Conservation (phyloP, 2,888 invertebrate species). For the Eulithis prunata region DNA sequence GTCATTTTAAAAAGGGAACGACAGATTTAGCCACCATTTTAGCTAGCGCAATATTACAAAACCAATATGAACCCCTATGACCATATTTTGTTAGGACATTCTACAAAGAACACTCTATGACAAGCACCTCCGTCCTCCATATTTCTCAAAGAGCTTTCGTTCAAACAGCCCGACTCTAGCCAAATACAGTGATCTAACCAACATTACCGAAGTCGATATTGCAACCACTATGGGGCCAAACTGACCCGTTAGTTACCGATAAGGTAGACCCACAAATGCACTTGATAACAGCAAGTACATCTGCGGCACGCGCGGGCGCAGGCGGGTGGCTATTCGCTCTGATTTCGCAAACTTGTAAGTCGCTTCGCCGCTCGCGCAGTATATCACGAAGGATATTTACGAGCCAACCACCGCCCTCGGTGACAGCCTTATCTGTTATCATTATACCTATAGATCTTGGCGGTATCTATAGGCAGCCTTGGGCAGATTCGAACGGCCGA, state of each 20-base stretch:
- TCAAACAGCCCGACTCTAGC: no score
- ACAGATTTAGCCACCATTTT: no score
- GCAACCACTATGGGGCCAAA: neutral
- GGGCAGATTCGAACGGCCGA: slow-evolving; percentile 47
- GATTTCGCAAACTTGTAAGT: slow-evolving; percentile 73
- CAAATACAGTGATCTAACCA: neutral
- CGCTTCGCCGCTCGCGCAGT: slow-evolving; percentile 60
- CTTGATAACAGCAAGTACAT: slow-evolving; percentile 31
- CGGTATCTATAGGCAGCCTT: slow-evolving; percentile 64
- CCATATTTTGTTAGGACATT: no score
- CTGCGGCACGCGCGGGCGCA: slow-evolving; percentile 51
- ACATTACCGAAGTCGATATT: neutral
- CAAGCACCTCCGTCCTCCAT: no score
- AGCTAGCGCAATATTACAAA: no score
- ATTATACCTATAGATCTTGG: slow-evolving; percentile 75
- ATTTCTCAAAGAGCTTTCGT: no score
- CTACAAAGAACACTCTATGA: no score
- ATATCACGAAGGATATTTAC: slow-evolving; percentile 76
- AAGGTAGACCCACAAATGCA: slow-evolving; percentile 37
- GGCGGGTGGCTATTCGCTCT: slow-evolving; percentile 64
- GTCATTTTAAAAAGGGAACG: no score
- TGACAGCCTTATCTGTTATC: slow-evolving; percentile 82
- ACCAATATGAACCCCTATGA: no score
- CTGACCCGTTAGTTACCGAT: slow-evolving; percentile 19
- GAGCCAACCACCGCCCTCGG: slow-evolving; percentile 72